A percentile compares a stretch with the other conserved stretches of the same genome.
phyloP scores from a whole-genome alignment of 2,113 vertebrate genomes.

The Rhinolophus sinicus region DNA sequence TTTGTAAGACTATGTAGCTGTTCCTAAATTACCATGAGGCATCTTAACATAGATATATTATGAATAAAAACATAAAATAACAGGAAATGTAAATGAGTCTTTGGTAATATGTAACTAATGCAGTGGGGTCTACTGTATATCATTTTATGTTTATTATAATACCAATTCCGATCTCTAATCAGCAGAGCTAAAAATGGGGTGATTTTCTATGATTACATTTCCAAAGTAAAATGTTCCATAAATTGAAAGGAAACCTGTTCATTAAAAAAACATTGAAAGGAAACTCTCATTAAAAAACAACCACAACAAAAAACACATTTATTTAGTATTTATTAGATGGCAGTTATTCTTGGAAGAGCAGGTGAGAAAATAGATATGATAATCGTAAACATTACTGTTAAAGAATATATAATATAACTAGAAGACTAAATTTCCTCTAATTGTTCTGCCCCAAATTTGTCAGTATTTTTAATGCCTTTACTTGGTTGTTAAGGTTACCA shows the following conservation, averaged over 20 bases:
- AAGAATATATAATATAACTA: neutral
- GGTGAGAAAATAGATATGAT: neutral
- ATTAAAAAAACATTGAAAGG: slow-evolving; percentile 6
- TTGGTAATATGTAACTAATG: neutral
- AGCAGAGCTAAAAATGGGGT: slow-evolving; percentile 46
- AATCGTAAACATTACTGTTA: neutral
- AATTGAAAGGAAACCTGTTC: slow-evolving; percentile 45
- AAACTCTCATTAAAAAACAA: slow-evolving; percentile 41
- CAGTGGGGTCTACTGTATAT: neutral
- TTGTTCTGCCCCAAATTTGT: neutral
- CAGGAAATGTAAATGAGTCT: neutral
- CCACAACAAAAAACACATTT: neutral
- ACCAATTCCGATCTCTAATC: slow-evolving; percentile 24
- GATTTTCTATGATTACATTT: slow-evolving; percentile 53
- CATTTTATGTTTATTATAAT: neutral
- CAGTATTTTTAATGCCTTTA: neutral
- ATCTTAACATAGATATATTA: neutral
- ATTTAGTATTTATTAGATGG: slow-evolving; percentile 22
- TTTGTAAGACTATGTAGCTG: neutral
- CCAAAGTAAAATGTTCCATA: neutral
- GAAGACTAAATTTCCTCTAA: neutral
- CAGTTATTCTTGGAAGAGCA: slow-evolving; percentile 33
- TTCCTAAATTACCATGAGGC: neutral
- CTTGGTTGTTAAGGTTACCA: slow-evolving; percentile 6
- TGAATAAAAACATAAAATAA: slow-evolving; percentile 39